These are phyloP conservation scores for Acrocephalus kingi DNA, from an alignment of 2,113 vertebrate species.

Conservation along the genomic window DNA sequence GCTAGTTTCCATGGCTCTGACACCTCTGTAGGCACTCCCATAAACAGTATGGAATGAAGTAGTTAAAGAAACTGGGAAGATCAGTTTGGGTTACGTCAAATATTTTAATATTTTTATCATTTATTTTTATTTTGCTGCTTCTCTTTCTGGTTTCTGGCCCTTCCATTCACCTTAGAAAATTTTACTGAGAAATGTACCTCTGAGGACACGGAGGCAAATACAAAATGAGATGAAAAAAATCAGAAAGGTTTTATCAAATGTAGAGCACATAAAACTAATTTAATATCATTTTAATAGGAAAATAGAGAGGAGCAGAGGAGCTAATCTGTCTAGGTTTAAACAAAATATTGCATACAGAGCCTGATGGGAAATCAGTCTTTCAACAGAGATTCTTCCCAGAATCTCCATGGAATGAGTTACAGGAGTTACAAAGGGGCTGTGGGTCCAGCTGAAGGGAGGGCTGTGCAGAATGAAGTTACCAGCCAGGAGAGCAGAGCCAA, in stretches of 20 bases:
- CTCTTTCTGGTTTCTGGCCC: neutral
- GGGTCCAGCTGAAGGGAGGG: neutral
- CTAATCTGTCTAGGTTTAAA: conserved; percentile 37
- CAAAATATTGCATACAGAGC: conserved; percentile 14
- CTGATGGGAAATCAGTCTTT: conserved; percentile 40
- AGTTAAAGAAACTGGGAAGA: neutral
- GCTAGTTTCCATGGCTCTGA: neutral
- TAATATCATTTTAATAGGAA: conserved; percentile 45
- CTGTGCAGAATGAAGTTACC: neutral
- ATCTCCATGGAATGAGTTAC: neutral
- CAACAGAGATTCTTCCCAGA: neutral
- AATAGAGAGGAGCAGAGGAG: conserved; percentile 41
- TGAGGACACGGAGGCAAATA: neutral
- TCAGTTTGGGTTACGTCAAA: neutral
- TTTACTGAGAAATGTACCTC: neutral
- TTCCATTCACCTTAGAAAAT: neutral
- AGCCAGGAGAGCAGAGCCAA: neutral
- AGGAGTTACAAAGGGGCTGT: neutral
- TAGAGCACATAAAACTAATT: conserved; percentile 54
- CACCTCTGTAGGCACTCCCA: neutral
- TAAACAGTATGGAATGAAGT: neutral
- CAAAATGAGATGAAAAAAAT: neutral
- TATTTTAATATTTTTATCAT: neutral
- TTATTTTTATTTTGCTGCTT: neutral
- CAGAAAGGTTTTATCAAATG: conserved; percentile 27